Conservation (phyloP, 2,888 invertebrate genomes). For the Philonicus albiceps region DNA sequence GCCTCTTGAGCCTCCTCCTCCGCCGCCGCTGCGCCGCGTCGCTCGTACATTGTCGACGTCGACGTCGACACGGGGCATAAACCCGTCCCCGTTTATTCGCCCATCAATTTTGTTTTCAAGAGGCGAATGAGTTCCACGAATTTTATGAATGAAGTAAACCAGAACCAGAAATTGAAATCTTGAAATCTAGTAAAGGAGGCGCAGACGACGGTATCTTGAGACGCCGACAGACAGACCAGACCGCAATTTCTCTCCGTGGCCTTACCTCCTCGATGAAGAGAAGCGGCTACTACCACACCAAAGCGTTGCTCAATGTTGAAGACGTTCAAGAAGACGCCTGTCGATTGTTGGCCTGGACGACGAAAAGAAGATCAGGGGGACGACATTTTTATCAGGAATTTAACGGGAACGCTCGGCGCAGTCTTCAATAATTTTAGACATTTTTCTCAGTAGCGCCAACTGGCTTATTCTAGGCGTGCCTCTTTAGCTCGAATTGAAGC, state of each 20-base stretch:
- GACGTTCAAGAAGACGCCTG: neutral
- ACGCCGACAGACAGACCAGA: neutral
- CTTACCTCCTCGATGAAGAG: neutral
- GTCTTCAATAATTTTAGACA: neutral
- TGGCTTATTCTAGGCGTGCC: neutral
- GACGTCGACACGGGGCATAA: constrained; percentile 5
- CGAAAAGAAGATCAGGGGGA: neutral
- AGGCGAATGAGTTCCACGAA: constrained; percentile 37
- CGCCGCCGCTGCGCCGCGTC: too few relatives aligned
- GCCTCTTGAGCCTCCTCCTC: neutral
- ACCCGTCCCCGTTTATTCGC: constrained; percentile 22
- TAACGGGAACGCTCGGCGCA: neutral
- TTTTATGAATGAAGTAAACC: constrained; percentile 38
- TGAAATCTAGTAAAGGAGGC: constrained; percentile 12
- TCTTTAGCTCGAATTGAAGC: neutral
- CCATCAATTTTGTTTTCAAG: constrained; percentile 38
- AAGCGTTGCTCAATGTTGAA: too few relatives aligned
- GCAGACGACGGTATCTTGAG: constrained; percentile 9
- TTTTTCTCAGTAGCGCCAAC: constrained; percentile 5
- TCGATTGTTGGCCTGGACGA: neutral
- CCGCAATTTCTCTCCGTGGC: neutral
- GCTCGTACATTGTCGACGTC: neutral
- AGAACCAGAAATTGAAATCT: constrained; percentile 32
- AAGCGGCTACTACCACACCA: neutral
- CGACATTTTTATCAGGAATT: neutral